These are phyloP conservation scores for Denticeps clupeoides DNA, from an alignment of 2,797 vertebrate species.

Conservation along the genomic window DNA sequence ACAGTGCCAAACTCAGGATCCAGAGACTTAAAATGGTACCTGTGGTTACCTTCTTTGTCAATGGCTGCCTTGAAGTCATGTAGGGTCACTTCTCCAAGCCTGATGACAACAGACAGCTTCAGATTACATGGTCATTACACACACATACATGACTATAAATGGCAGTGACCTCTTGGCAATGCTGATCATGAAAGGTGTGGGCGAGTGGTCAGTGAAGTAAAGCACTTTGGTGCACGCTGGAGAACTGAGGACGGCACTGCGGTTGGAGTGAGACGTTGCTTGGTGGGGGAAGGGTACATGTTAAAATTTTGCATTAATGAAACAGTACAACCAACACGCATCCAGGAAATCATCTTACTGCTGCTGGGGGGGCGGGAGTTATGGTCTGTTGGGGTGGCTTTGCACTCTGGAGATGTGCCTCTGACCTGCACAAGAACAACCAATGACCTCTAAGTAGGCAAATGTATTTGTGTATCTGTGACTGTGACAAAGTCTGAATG, in stretches of 20 bases:
- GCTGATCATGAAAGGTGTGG: conserved; percentile 91
- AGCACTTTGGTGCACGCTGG: conserved; percentile 87
- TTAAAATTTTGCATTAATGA: background rate
- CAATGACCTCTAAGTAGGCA: background rate
- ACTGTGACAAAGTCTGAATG: background rate
- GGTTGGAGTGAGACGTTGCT: conserved; percentile 76
- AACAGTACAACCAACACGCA: background rate
- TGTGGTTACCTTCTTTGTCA: conserved; percentile 83
- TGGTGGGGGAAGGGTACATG: conserved; percentile 18
- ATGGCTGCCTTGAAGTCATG: conserved; percentile 90
- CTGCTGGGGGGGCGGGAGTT: conserved; percentile 74
- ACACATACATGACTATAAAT: background rate
- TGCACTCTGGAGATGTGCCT: conserved; percentile 69
- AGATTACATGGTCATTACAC: background rate
- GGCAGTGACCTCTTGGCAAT: conserved; percentile 85
- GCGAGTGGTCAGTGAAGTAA: conserved; percentile 89
- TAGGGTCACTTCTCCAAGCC: conserved; percentile 90
- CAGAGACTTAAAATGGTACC: conserved; percentile 97
- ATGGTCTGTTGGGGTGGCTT: conserved; percentile 57
- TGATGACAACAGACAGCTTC: conserved; percentile 34
- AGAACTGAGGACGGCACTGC: conserved; percentile 59
- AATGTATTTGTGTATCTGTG: too few species aligned
- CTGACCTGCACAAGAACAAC: conserved; percentile 49
- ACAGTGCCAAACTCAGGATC: conserved; percentile 98
- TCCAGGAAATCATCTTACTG: conserved; percentile 68